phyloP scores from a whole-genome alignment of 1,140 invertebrate species.

The Daktulosphaira vitifoliae region DNA sequence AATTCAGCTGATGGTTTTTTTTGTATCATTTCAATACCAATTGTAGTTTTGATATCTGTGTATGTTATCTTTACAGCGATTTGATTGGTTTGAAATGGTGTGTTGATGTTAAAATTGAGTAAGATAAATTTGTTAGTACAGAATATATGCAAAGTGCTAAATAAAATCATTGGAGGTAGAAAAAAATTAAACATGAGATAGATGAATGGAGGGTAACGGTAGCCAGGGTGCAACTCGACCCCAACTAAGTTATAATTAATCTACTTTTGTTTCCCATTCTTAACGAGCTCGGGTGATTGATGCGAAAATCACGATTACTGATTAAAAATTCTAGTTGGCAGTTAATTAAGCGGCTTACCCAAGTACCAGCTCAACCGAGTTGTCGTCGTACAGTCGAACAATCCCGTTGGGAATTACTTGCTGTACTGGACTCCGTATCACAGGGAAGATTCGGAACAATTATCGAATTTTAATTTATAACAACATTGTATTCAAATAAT shows the following conservation, averaged over 20 bases:
- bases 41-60: too few relatives aligned
- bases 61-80: too few relatives aligned
- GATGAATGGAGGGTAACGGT: slow-evolving; percentile 5
- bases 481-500: not conserved
- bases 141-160: not conserved
- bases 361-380: not conserved
- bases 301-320: slow-evolving; percentile 29
- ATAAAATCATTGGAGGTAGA: not conserved
- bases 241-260: slow-evolving; percentile 25
- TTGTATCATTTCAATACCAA: too few relatives aligned
- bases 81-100: too few relatives aligned
- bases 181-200: not conserved
- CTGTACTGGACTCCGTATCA: not conserved
- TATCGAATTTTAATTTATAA: slow-evolving; percentile 2
- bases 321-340: slow-evolving; percentile 28
- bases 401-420: slow-evolving; percentile 7
- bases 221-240: slow-evolving; percentile 7
- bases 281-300: slow-evolving; percentile 31
- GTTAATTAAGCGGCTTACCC: slow-evolving; percentile 30
- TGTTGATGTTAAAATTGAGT: too few relatives aligned
- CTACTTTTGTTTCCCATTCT: slow-evolving; percentile 29
- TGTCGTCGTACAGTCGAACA: not conserved
- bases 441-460: not conserved
- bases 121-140: too few relatives aligned
- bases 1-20: too few relatives aligned